Evolutionary conservation across 2,888 invertebrate genomes (phyloP).

Genomic region (Tribolium freemani): DNA sequence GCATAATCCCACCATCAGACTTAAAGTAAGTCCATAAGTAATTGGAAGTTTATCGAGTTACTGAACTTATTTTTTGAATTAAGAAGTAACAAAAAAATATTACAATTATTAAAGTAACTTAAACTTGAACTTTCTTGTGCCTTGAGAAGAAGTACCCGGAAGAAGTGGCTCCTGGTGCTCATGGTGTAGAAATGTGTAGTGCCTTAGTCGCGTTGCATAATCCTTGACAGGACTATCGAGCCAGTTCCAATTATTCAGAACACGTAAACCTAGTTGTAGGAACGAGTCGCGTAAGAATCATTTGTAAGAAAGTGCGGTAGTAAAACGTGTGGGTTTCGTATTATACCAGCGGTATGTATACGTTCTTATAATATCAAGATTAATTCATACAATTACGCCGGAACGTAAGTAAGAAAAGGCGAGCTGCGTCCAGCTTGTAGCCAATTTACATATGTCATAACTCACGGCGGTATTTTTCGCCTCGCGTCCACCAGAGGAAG

Average conservation of each 20-base stretch:
- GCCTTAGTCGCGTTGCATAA: slow-evolving; percentile 5
- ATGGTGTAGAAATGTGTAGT: background rate
- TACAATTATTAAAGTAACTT: too few species aligned
- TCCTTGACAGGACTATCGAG: slow-evolving; percentile 9
- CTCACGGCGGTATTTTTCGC: slow-evolving; percentile 21
- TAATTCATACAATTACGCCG: slow-evolving; percentile 45
- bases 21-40: too few species aligned
- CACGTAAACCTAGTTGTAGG: slow-evolving; percentile 34
- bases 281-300: slow-evolving; percentile 24
- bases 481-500: background rate
- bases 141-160: slow-evolving; percentile 18
- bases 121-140: too few species aligned
- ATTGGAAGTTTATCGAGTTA: too few species aligned
- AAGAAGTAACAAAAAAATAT: too few species aligned
- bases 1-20: too few species aligned
- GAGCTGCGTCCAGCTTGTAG: slow-evolving; percentile 19
- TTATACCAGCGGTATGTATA: slow-evolving; percentile 40
- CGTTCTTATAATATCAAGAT: slow-evolving; percentile 47
- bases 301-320: slow-evolving; percentile 41
- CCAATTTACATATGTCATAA: slow-evolving; percentile 34
- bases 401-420: slow-evolving; percentile 40
- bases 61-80: too few species aligned
- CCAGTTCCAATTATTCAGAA: slow-evolving; percentile 33
- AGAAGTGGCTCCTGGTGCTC: slow-evolving; percentile 4
- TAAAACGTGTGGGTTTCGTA: slow-evolving; percentile 42